A percentile compares a stretch with the other conserved stretches of the same genome.
Evolutionary conservation across 2,888 invertebrate genomes (phyloP).

Genomic region (Caenorhabditis afra): DNA sequence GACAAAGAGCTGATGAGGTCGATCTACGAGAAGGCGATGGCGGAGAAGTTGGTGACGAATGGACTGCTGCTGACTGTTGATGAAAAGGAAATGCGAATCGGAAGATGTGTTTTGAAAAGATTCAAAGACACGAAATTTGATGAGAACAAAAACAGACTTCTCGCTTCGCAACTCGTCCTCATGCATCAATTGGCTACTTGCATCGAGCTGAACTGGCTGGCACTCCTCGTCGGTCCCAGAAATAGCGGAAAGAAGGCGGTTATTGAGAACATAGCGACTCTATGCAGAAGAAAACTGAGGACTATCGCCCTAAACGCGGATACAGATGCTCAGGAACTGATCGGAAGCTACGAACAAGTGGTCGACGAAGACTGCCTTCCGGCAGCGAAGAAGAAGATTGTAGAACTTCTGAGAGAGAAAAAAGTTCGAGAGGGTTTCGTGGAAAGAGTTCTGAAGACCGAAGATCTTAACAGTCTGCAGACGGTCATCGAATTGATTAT

Average conservation of each 20-base stretch:
- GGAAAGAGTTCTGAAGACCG: conserved; percentile 34
- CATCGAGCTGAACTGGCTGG: conserved; percentile 92
- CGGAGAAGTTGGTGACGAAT: conserved; percentile 33
- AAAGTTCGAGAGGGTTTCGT: conserved; percentile 2
- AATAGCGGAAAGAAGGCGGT: conserved; percentile 88
- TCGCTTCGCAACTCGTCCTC: conserved; percentile 82
- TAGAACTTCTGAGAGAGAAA: conserved; percentile 22
- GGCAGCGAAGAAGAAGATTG: conserved; percentile 41
- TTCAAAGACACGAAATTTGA: not conserved
- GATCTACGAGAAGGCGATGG: conserved; percentile 57
- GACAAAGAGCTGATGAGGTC: conserved; percentile 85
- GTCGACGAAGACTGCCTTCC: conserved; percentile 60
- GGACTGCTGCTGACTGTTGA: conserved; percentile 50
- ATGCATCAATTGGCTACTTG: conserved; percentile 90
- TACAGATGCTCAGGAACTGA: conserved; percentile 94
- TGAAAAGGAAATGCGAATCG: conserved; percentile 40
- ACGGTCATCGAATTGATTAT: conserved; percentile 47
- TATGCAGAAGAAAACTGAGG: conserved; percentile 87
- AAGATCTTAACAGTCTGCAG: conserved; percentile 54
- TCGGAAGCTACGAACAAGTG: conserved; percentile 98
- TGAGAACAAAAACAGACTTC: conserved; percentile 64
- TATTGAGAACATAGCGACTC: conserved; percentile 87
- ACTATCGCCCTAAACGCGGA: conserved; percentile 90
- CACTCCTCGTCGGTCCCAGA: conserved; percentile 87
- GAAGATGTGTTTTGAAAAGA: conserved; percentile 50